These are phyloP conservation scores for Ceratotherium simum DNA, from an alignment of 2,113 vertebrate genomes.

Conservation along the genomic window DNA sequence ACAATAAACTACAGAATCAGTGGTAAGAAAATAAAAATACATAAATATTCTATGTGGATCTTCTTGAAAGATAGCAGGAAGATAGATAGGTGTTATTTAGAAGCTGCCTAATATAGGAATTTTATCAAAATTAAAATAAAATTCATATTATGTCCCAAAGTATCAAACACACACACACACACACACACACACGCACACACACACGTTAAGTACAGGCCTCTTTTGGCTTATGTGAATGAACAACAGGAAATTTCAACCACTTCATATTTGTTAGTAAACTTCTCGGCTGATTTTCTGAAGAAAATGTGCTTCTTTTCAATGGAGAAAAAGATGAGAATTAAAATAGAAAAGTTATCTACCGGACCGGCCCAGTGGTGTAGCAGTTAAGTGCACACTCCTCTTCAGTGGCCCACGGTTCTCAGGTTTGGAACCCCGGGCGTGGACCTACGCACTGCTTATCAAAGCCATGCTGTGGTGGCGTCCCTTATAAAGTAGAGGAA, in stretches of 20 bases:
- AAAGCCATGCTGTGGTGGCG: no score
- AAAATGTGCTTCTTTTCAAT: neutral
- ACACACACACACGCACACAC: neutral
- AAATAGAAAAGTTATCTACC: neutral
- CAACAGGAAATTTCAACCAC: neutral
- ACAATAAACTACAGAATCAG: neutral
- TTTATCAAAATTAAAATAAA: conserved; percentile 45
- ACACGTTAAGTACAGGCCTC: neutral
- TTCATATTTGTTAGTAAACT: neutral
- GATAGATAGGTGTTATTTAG: neutral
- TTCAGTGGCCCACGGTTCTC: no score
- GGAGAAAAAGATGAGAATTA: neutral
- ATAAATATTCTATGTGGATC: neutral
- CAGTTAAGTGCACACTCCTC: no score
- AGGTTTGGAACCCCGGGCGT: no score
- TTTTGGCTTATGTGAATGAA: neutral
- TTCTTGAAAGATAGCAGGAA: neutral
- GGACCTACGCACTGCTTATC: no score
- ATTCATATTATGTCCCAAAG: neutral
- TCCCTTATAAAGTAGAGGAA: no score
- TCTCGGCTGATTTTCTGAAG: neutral
- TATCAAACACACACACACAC: neutral
- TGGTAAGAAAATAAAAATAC: conserved; percentile 7
- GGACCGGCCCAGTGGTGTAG: no score
- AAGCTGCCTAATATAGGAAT: neutral